These are phyloP conservation scores for Leuciscus idus DNA, from an alignment of 2,113 vertebrate species.

Conservation along the genomic window DNA sequence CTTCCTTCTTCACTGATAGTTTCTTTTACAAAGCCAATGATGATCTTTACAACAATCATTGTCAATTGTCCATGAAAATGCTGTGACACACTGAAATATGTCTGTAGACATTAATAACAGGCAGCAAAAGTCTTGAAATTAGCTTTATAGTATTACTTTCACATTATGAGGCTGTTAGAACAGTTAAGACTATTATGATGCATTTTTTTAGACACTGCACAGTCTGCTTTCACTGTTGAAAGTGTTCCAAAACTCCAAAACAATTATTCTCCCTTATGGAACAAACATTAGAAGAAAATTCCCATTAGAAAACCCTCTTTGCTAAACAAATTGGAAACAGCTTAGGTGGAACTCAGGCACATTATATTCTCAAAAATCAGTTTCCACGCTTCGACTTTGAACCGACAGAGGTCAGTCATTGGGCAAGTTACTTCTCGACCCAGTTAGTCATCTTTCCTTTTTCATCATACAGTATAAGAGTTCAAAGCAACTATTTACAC, in stretches of 20 bases:
- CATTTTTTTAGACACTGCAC: background rate
- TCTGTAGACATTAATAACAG: background rate
- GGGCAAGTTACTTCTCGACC: background rate
- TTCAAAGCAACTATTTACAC: background rate
- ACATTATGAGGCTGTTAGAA: background rate
- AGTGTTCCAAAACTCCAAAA: conserved; percentile 2
- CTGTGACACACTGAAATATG: background rate
- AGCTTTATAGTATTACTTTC: background rate
- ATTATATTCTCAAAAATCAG: background rate
- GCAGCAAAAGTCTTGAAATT: background rate
- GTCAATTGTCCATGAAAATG: background rate
- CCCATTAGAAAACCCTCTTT: background rate
- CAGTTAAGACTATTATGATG: background rate
- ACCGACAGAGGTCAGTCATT: conserved; percentile 11
- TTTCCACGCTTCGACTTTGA: conserved; percentile 11
- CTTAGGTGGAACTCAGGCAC: background rate
- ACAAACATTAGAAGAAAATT: background rate
- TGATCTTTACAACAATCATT: background rate
- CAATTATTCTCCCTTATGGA: background rate
- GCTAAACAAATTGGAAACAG: background rate
- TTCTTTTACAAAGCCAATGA: background rate
- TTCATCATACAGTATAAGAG: background rate
- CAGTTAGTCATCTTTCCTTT: background rate
- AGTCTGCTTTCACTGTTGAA: background rate
- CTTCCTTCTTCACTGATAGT: background rate